Conservation (phyloP, 2,113 vertebrate genomes). For the Anarhynchus alexandrinus region DNA sequence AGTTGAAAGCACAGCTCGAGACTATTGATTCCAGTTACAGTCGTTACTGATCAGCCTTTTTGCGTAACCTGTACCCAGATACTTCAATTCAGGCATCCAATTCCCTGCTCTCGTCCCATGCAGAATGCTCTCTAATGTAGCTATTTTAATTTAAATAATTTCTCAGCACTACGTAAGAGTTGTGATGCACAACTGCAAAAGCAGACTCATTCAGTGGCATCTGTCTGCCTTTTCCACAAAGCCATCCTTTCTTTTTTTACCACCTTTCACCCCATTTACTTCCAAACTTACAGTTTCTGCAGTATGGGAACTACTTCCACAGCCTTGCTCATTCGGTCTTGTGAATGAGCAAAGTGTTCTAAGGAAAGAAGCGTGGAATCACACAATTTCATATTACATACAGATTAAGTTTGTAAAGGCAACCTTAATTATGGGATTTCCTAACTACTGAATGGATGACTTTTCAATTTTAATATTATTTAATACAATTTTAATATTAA, state of each 20-base stretch:
- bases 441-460: neutral
- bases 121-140: neutral
- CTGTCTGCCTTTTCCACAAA: neutral
- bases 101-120: neutral
- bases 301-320: neutral
- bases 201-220: neutral
- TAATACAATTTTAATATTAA: neutral
- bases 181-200: neutral
- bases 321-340: neutral
- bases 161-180: neutral
- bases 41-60: neutral
- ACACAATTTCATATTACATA: neutral
- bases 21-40: neutral
- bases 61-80: neutral
- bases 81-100: neutral
- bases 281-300: neutral
- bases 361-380: neutral
- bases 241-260: neutral
- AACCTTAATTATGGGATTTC: neutral
- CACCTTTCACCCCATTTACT: neutral
- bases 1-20: neutral
- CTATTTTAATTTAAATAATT: neutral
- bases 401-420: neutral
- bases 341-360: neutral
- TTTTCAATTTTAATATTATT: neutral